Percentiles rank a stretch among this genome's conserved stretches.
These are phyloP conservation scores for Vulpes ferrilata DNA, from an alignment of 2,113 vertebrate genomes.

Conservation along the genomic window DNA sequence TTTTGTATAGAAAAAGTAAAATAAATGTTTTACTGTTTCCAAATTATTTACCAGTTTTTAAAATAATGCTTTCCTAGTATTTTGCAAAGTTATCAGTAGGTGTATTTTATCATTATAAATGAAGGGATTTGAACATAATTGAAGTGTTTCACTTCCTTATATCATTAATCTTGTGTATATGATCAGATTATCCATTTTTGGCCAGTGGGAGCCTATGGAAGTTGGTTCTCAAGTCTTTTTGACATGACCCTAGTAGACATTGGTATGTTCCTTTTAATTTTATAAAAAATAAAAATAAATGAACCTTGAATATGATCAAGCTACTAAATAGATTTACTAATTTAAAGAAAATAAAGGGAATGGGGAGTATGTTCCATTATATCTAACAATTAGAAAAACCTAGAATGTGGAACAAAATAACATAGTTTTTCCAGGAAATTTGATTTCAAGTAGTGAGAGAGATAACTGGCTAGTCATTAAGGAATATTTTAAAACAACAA, in stretches of 20 bases:
- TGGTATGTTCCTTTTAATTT: neutral
- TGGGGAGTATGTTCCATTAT: neutral
- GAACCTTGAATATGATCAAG: neutral
- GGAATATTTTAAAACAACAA: neutral
- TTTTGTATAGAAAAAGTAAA: constrained; percentile 1
- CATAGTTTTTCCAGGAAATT: neutral
- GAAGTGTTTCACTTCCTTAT: neutral
- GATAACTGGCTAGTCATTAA: neutral
- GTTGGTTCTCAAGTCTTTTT: neutral
- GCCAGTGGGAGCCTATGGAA: neutral
- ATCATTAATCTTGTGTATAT: neutral
- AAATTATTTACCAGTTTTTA: neutral
- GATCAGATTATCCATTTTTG: neutral
- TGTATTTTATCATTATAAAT: neutral
- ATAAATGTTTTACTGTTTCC: neutral
- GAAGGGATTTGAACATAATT: neutral
- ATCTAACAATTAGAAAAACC: neutral
- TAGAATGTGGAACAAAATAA: neutral
- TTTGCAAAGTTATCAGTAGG: neutral
- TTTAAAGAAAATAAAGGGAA: neutral
- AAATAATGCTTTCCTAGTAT: neutral
- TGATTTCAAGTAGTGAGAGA: neutral
- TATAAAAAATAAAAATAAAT: neutral
- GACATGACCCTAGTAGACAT: neutral
- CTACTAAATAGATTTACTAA: neutral